phyloP scores from a whole-genome alignment of 2,888 invertebrate species.

The Allophyes oxyacanthae region DNA sequence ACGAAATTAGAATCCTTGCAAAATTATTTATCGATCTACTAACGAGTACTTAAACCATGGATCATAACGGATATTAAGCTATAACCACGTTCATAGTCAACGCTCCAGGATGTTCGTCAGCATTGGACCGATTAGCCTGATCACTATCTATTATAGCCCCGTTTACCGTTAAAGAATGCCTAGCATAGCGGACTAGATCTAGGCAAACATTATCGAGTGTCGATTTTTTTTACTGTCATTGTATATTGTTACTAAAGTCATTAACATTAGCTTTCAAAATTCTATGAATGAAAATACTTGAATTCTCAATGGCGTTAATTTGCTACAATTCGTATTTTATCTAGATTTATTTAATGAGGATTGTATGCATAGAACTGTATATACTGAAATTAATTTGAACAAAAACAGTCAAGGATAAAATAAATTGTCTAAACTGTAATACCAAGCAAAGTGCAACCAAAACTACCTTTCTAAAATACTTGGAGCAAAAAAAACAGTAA shows the following conservation, averaged over 20 bases:
- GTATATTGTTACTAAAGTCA: too few species aligned
- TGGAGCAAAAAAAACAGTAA: slow-evolving; percentile 8
- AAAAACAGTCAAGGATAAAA: slow-evolving; percentile 8
- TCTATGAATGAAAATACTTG: too few species aligned
- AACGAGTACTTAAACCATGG: background rate
- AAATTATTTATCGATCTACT: slow-evolving; percentile 6
- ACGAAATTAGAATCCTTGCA: slow-evolving; percentile 11
- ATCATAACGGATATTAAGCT: slow-evolving; percentile 17
- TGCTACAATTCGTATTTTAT: too few species aligned
- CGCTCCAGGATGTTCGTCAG: slow-evolving; percentile 23
- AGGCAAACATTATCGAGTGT: background rate
- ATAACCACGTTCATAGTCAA: slow-evolving; percentile 11
- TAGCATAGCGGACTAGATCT: slow-evolving; percentile 5
- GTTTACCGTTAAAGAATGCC: slow-evolving; percentile 22
- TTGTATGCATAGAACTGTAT: too few species aligned
- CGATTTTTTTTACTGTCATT: too few species aligned
- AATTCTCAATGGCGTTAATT: too few species aligned
- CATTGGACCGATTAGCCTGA: slow-evolving; percentile 17
- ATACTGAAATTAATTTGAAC: background rate
- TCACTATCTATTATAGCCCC: slow-evolving; percentile 28
- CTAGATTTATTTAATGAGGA: too few species aligned
- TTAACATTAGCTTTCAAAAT: too few species aligned
- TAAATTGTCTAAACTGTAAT: background rate
- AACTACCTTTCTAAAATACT: slow-evolving; percentile 16
- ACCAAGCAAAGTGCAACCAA: slow-evolving; percentile 15